Evolutionary conservation across 1,140 invertebrate genomes (phyloP), one percentile per base, ranked within the genome.

Genomic region (Hermatobates lingyangjiaoensis): DNA sequence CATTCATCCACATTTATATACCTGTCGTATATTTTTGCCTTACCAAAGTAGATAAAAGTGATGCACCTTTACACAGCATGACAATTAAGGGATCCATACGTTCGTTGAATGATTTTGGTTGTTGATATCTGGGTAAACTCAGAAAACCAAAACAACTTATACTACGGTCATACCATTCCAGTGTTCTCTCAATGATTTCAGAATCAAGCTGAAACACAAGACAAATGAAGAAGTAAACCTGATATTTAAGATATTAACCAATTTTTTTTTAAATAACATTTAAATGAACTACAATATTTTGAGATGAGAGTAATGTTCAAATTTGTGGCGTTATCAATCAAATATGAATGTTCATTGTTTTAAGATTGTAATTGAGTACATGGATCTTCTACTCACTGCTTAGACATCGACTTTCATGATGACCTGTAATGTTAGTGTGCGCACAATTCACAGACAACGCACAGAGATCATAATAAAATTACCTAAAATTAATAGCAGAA

Each of bases 31-130:
- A n/a, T n/a, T n/a, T n/a, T n/a, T n/a, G n/a, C 47, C 56, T 66
- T 63, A 80, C 76, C 59, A 85, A 58, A 2, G 77, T 80, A 45
- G 73, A 67, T n/a, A 85, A 56, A 56, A 73, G 71, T 20, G 68
- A 70, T 62, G 77, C 83, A 44, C 73, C 67, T 27, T 77, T 63
- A 34, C 70, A 70, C 27, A 84, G 60, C 7, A 77, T 63, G 15
- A 86, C 51, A 15, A 83, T 61, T 52, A 70, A 58, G 14, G 72
- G 66, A 63, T 85, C 83, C n/a, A 72, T 68, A 53, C 83, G 64
- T 30, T 76, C 73, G 52, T 72, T 61, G 64, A 84, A 84, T 0
- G 72, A 70, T 51, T 74, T 72, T 18, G 72, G 65, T 56, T 71
- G 68, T 45, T 71, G 62, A 58, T 73, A 77, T 54, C 71, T 65